These are phyloP conservation scores for Sterrhoptilus dennistouni DNA, from an alignment of 2,113 vertebrate genomes.

Conservation along the genomic window DNA sequence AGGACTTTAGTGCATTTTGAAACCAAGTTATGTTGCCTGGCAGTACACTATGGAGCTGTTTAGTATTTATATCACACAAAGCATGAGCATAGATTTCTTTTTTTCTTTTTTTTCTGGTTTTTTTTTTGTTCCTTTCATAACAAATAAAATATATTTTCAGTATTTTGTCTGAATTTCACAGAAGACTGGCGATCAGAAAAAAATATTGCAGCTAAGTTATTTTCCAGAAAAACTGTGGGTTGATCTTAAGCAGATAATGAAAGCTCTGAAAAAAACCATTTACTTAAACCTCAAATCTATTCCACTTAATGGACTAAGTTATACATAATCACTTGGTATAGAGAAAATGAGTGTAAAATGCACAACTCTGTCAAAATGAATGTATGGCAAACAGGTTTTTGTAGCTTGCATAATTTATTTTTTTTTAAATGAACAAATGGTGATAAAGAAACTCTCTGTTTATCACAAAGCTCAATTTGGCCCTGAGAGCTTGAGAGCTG, in stretches of 20 bases:
- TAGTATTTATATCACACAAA: background rate
- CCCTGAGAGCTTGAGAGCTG: background rate
- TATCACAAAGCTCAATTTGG: background rate
- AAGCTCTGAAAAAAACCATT: background rate
- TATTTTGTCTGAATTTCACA: background rate
- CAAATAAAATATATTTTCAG: background rate
- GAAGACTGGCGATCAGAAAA: background rate
- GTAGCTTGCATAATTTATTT: background rate
- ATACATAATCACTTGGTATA: background rate
- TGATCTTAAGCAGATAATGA: background rate
- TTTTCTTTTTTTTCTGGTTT: background rate
- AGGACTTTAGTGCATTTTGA: background rate
- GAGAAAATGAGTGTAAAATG: background rate
- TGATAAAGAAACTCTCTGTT: background rate
- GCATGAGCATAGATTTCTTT: background rate
- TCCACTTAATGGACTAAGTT: background rate
- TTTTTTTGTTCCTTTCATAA: background rate
- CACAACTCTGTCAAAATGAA: background rate
- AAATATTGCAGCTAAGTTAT: background rate
- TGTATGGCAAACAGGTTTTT: background rate
- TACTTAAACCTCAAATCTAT: background rate
- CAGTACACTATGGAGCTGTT: background rate
- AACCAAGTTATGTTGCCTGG: background rate
- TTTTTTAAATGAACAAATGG: background rate
- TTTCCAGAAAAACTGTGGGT: background rate